Percentiles rank a stretch among this genome's conserved stretches.
Evolutionary conservation across 2,888 invertebrate genomes (phyloP).

Genomic region (Pycnomerus fuliginosus): DNA sequence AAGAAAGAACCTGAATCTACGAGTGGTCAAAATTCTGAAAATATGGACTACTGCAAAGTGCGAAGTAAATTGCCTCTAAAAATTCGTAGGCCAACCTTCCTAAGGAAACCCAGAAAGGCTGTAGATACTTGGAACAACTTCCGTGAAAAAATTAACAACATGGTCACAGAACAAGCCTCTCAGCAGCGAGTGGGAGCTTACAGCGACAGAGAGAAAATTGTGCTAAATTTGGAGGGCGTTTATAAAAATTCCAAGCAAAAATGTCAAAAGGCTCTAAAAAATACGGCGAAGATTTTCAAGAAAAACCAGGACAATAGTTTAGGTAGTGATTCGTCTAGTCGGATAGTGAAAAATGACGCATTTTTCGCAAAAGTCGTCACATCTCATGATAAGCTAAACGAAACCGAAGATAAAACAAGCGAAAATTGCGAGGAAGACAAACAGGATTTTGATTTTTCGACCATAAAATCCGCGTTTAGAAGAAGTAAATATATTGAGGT

Average conservation of each 20-base stretch:
- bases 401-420: slow-evolving; percentile 14
- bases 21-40: slow-evolving; percentile 25
- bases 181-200: slow-evolving; percentile 49
- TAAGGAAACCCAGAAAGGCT: slow-evolving; percentile 44
- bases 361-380: slow-evolving; percentile 39
- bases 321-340: slow-evolving; percentile 27
- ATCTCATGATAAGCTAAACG: slow-evolving; percentile 40
- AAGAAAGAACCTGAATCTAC: slow-evolving; percentile 5
- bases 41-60: slow-evolving; percentile 40
- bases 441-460: slow-evolving; percentile 1
- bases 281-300: slow-evolving; percentile 47
- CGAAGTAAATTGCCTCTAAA: slow-evolving; percentile 41
- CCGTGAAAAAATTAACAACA: slow-evolving; percentile 45
- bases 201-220: slow-evolving; percentile 42
- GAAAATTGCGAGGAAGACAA: slow-evolving; percentile 2
- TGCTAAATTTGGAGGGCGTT: slow-evolving; percentile 48
- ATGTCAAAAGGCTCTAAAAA: slow-evolving; percentile 47
- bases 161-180: slow-evolving; percentile 46
- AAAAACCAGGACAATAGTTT: slow-evolving; percentile 27
- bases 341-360: slow-evolving; percentile 42
- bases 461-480: slow-evolving; percentile 40
- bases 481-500: slow-evolving; percentile 43
- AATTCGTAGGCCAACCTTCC: slow-evolving; percentile 38
- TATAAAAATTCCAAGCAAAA: slow-evolving; percentile 50
- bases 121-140: slow-evolving; percentile 46